Percentiles rank a stretch among this genome's conserved stretches.
Evolutionary conservation across 2,113 vertebrate genomes (phyloP).

Genomic region (Thunnus thynnus): DNA sequence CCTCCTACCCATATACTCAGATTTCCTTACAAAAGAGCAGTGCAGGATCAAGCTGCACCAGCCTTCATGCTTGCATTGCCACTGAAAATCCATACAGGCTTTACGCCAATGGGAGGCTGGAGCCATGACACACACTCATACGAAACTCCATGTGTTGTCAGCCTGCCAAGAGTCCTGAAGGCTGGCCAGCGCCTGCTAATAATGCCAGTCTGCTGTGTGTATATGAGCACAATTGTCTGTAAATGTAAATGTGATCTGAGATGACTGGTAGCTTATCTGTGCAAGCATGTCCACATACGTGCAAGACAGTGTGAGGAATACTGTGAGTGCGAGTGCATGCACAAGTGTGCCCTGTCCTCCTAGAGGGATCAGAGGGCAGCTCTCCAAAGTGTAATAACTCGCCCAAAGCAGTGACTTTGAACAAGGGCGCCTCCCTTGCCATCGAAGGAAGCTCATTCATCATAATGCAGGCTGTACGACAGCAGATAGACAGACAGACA

Average conservation of each 20-base stretch:
- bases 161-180: conserved; percentile 37
- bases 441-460: conserved; percentile 52
- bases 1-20: not conserved
- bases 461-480: conserved; percentile 19
- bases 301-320: not conserved
- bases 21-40: conserved; percentile 11
- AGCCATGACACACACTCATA: not conserved
- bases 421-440: conserved; percentile 50
- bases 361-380: conserved; percentile 47
- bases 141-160: not conserved
- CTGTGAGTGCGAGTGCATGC: not conserved
- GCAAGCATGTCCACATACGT: not conserved
- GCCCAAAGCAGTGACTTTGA: conserved; percentile 65
- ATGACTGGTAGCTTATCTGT: not conserved
- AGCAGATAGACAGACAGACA: conserved; percentile 17
- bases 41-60: not conserved
- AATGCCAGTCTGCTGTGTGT: conserved; percentile 28
- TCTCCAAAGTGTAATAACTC: conserved; percentile 51
- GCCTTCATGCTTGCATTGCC: not conserved
- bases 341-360: conserved; percentile 53
- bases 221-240: not conserved
- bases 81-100: conserved; percentile 16
- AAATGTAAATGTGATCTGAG: conserved; percentile 8
- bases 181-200: conserved; percentile 29
- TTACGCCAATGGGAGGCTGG: conserved; percentile 23